phyloP scores from a whole-genome alignment of 2,888 invertebrate species.

The Silvanus unidentatus region DNA sequence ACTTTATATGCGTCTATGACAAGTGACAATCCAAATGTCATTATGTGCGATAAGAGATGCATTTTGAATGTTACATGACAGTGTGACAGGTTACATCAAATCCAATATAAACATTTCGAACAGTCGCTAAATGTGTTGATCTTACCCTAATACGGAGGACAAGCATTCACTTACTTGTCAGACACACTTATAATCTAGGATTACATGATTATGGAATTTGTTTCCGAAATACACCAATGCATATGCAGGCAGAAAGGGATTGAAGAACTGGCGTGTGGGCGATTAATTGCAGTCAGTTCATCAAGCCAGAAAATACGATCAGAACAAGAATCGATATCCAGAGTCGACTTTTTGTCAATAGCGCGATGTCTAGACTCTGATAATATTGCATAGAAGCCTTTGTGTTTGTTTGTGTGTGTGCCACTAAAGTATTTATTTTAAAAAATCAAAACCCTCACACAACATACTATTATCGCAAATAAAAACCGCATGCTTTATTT shows the following conservation, averaged over 20 bases:
- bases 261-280: too few relatives aligned
- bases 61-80: constrained; percentile 34
- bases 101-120: constrained; percentile 36
- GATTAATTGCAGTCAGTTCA: too few relatives aligned
- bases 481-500: constrained; percentile 17
- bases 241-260: background rate
- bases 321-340: too few relatives aligned
- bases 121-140: constrained; percentile 39
- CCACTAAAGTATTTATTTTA: too few relatives aligned
- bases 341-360: too few relatives aligned
- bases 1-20: constrained; percentile 16
- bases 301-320: too few relatives aligned
- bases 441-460: too few relatives aligned
- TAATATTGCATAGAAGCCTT: too few relatives aligned
- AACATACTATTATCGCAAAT: too few relatives aligned
- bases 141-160: constrained; percentile 21
- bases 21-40: constrained; percentile 33
- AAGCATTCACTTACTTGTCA: constrained; percentile 25
- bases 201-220: constrained; percentile 9
- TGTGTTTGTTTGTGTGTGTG: too few relatives aligned
- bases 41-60: constrained; percentile 33
- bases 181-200: constrained; percentile 29
- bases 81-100: constrained; percentile 40
- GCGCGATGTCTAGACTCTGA: too few relatives aligned
- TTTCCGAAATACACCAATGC: constrained; percentile 4